A percentile compares a stretch with the other conserved stretches of the same genome.
Conservation (phyloP, 2,888 invertebrate genomes). For the Caenorhabditis drosophilae region DNA sequence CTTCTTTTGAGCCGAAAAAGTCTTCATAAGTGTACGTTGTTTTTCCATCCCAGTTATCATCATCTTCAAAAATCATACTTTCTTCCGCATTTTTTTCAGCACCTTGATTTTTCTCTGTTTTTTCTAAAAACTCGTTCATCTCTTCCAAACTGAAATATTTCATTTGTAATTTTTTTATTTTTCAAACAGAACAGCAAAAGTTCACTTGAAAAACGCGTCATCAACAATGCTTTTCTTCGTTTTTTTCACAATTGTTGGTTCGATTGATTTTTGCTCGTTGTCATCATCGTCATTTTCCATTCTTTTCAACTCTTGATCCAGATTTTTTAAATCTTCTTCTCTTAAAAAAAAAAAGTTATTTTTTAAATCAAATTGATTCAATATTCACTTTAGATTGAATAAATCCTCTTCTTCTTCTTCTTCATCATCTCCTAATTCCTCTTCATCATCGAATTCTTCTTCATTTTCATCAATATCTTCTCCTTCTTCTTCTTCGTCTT, state of each 20-base stretch:
- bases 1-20: conserved; percentile 45
- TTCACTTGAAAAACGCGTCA: conserved; percentile 45
- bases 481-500: conserved; percentile 1
- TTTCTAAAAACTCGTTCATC: conserved; percentile 46
- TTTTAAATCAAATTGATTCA: neutral
- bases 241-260: conserved; percentile 16
- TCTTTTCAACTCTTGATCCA: conserved; percentile 35
- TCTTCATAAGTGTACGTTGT: conserved; percentile 50
- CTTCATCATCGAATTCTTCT: conserved; percentile 18
- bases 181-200: too few relatives aligned
- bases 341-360: conserved; percentile 8
- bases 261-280: conserved; percentile 12
- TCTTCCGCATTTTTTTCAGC: conserved; percentile 31
- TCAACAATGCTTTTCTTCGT: conserved; percentile 44
- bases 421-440: conserved; percentile 29
- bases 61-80: conserved; percentile 37
- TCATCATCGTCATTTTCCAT: conserved; percentile 22
- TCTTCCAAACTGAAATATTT: conserved; percentile 41
- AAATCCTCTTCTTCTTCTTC: conserved; percentile 41
- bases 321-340: conserved; percentile 39
- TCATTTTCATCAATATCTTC: conserved; percentile 6
- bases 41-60: conserved; percentile 43
- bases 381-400: conserved; percentile 30
- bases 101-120: conserved; percentile 32
- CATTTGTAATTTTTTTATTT: too few relatives aligned